Conservation (phyloP, 2,888 invertebrate species). For the Idaea straminata region DNA sequence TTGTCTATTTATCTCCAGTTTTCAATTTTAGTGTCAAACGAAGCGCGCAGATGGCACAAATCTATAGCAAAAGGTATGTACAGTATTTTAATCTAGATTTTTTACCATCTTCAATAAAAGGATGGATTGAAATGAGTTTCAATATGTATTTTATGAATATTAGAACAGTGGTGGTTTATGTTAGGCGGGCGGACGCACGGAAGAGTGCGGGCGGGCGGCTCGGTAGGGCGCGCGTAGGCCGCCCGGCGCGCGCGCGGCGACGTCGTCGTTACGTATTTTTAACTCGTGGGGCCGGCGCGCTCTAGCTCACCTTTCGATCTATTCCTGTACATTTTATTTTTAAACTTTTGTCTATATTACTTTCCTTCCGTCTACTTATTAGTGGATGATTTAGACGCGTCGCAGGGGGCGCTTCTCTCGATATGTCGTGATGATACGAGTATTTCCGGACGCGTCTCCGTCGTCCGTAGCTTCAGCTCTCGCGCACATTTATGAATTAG, state of each 20-base stretch:
- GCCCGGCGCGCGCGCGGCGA: slow-evolving; percentile 55
- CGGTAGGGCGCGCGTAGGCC: slow-evolving; percentile 56
- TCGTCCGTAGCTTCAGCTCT: slow-evolving; percentile 48
- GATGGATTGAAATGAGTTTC: too few species aligned
- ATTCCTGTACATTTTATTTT: slow-evolving; percentile 70
- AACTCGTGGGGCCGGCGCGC: slow-evolving; percentile 69
- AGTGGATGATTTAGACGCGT: slow-evolving; percentile 77
- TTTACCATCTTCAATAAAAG: too few species aligned
- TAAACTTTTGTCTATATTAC: slow-evolving; percentile 79
- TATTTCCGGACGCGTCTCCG: slow-evolving; percentile 59
- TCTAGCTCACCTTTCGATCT: slow-evolving; percentile 77
- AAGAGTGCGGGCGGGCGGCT: slow-evolving; percentile 28
- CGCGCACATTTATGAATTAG: slow-evolving; percentile 43
- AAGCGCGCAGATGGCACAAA: too few species aligned
- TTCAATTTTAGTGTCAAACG: too few species aligned
- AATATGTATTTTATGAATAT: too few species aligned
- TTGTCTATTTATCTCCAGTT: too few species aligned
- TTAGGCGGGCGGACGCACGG: slow-evolving; percentile 38
- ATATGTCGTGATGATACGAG: slow-evolving; percentile 56
- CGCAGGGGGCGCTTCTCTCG: slow-evolving; percentile 75
- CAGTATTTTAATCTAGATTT: too few species aligned
- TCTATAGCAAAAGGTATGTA: too few species aligned
- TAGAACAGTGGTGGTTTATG: not conserved
- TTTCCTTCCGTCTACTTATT: slow-evolving; percentile 78
- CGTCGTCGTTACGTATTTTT: slow-evolving; percentile 62